A percentile compares a stretch with the other conserved stretches of the same genome.
phyloP scores from a whole-genome alignment of 2,113 vertebrate genomes.

The Myotis yumanensis region DNA sequence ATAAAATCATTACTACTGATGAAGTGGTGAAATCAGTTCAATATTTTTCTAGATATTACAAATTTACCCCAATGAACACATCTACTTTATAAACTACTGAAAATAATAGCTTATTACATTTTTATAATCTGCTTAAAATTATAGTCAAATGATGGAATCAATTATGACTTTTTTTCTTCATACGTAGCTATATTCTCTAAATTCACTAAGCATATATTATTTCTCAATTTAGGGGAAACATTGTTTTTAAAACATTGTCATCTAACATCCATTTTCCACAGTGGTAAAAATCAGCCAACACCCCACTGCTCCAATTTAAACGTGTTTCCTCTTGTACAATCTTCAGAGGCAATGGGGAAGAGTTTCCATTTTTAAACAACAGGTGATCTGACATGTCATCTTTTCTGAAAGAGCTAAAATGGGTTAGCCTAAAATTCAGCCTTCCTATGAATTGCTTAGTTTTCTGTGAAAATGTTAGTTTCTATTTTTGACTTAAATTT shows the following conservation, averaged over 20 bases:
- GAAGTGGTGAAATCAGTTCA: neutral
- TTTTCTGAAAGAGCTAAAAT: constrained; percentile 58
- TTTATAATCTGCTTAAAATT: constrained; percentile 15
- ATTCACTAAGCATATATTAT: neutral
- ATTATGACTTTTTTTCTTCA: constrained; percentile 17
- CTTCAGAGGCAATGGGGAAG: constrained; percentile 7
- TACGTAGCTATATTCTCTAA: neutral
- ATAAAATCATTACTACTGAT: neutral
- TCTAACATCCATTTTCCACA: neutral
- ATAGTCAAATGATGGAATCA: neutral
- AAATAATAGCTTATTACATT: neutral
- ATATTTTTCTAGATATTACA: neutral
- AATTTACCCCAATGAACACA: neutral
- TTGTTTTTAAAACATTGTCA: neutral
- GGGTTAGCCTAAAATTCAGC: constrained; percentile 44
- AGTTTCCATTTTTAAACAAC: constrained; percentile 56
- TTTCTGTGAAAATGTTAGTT: constrained; percentile 53
- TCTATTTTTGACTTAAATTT: constrained; percentile 58
- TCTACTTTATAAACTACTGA: constrained; percentile 9
- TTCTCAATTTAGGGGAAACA: neutral
- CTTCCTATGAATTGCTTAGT: constrained; percentile 39
- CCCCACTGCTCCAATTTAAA: constrained; percentile 58
- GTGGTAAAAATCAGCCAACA: constrained; percentile 27
- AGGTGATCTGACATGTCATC: constrained; percentile 51
- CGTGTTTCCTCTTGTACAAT: constrained; percentile 35